Percentiles rank a stretch among this genome's conserved stretches.
These are phyloP conservation scores for Rhaphigaster nebulosa DNA, from an alignment of 2,888 invertebrate genomes.

Conservation along the genomic window DNA sequence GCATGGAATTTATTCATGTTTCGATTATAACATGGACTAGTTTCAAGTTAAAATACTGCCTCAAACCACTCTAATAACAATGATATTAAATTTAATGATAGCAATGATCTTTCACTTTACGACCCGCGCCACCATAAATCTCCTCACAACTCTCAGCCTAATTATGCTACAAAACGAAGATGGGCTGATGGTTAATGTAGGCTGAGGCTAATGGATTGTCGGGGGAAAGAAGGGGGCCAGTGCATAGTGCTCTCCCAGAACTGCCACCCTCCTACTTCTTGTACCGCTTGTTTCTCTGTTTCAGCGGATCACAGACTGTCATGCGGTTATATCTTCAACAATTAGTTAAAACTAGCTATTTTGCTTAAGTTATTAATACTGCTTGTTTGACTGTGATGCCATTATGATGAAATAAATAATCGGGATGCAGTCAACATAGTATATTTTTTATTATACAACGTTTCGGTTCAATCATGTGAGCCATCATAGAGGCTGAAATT, in stretches of 20 bases:
- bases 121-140: not conserved
- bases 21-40: no score
- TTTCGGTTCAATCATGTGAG: no score
- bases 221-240: no score
- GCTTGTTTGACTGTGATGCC: no score
- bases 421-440: no score
- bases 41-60: not conserved
- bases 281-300: not conserved
- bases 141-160: not conserved
- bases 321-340: no score
- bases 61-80: not conserved
- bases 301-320: not conserved
- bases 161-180: slow-evolving; percentile 1
- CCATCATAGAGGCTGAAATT: no score
- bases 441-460: no score
- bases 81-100: not conserved
- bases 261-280: not conserved
- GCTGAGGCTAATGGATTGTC: not conserved
- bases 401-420: no score
- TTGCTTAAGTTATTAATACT: no score
- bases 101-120: not conserved
- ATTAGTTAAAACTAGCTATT: no score
- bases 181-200: not conserved
- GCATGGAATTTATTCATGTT: no score
- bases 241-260: not conserved